Evolutionary conservation across 2,888 invertebrate species (phyloP).

Genomic region (Quadroppia sp.): DNA sequence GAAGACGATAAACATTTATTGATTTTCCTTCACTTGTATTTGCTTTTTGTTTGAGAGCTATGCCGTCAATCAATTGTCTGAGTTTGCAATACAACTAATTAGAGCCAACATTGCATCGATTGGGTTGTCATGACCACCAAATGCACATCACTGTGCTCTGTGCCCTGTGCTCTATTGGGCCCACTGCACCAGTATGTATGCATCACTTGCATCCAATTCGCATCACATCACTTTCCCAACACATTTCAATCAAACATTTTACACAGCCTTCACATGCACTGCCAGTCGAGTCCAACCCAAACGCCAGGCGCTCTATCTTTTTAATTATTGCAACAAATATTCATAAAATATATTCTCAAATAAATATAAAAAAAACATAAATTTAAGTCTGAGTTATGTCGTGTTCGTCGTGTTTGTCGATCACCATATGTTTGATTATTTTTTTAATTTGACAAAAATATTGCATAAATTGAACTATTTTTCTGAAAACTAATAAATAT

Average conservation of each 20-base stretch:
- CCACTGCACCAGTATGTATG: neutral
- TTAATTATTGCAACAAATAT: constrained; percentile 29
- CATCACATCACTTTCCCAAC: constrained; percentile 28
- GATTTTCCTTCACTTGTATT: constrained; percentile 33
- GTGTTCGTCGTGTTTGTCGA: neutral
- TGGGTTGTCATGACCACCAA: constrained; percentile 15
- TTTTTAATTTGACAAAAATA: neutral
- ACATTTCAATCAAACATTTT: constrained; percentile 28
- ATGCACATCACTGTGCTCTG: neutral
- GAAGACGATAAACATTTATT: constrained; percentile 34
- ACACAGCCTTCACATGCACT: neutral
- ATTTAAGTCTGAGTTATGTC: neutral
- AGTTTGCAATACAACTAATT: constrained; percentile 22
- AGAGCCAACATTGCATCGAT: constrained; percentile 29
- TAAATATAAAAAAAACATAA: neutral
- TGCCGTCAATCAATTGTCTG: constrained; percentile 36
- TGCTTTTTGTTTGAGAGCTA: constrained; percentile 36
- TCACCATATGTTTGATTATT: constrained; percentile 12
- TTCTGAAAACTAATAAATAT: constrained; percentile 16
- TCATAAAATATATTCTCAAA: neutral
- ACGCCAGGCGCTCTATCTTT: constrained; percentile 6
- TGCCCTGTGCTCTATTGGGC: too few relatives aligned
- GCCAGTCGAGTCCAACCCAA: neutral
- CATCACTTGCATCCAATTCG: constrained; percentile 19
- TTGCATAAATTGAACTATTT: constrained; percentile 12